These are phyloP conservation scores for Vulpes vulpes DNA, from an alignment of 2,113 vertebrate genomes.

Conservation along the genomic window DNA sequence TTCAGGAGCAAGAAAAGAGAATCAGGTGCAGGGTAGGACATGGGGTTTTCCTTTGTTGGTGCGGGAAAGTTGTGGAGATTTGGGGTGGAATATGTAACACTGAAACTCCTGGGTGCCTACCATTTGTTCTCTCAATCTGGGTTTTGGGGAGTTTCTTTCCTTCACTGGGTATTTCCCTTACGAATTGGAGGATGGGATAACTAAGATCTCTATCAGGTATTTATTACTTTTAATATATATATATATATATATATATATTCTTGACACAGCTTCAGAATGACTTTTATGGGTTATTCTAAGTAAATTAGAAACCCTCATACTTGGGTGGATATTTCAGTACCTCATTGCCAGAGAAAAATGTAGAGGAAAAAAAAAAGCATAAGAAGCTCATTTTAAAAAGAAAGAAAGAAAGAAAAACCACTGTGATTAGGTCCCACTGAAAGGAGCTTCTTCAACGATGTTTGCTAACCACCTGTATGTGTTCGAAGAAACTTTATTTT, in stretches of 20 bases:
- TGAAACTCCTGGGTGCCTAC: not conserved
- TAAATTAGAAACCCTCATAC: slow-evolving; percentile 31
- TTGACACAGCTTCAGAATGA: slow-evolving; percentile 45
- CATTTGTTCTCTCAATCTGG: not conserved
- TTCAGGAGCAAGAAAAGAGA: slow-evolving; percentile 3
- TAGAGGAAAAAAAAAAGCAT: slow-evolving; percentile 38
- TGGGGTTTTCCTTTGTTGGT: not conserved
- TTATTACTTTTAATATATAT: not conserved
- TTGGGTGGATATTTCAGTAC: slow-evolving; percentile 21
- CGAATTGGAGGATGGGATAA: not conserved
- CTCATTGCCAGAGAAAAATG: not conserved
- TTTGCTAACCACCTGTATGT: not conserved
- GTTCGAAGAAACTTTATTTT: not conserved
- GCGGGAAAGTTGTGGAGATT: not conserved
- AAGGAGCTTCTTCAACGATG: not conserved
- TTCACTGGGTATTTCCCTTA: not conserved
- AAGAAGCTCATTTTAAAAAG: not conserved
- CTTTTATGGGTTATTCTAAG: slow-evolving; percentile 44
- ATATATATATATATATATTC: not conserved
- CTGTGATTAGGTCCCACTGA: not conserved
- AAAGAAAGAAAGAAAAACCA: not conserved
- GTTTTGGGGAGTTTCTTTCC: not conserved
- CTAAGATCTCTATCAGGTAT: slow-evolving; percentile 34
- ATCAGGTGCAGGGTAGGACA: not conserved
- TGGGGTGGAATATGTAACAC: not conserved